Evolutionary conservation across 1,140 invertebrate genomes (phyloP), one percentile per base, ranked within the genome.

Genomic region (Euborellia annulipes): DNA sequence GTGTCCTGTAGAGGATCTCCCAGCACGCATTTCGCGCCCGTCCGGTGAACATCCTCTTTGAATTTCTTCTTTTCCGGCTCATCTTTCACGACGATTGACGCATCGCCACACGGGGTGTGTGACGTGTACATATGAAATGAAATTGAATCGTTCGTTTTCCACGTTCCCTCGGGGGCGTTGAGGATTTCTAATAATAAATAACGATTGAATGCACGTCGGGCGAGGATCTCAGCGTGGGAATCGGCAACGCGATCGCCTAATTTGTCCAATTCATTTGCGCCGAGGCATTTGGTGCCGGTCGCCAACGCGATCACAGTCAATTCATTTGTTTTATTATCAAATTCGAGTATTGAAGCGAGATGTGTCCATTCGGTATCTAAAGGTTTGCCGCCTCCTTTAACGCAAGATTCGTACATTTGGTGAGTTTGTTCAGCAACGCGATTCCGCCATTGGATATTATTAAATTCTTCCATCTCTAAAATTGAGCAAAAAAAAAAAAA

Each of bases 31-130:
- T 94, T 95, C 14, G 87, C 90, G 27, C 91, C 91, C 21, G 91
- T 95, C 62, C 85, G 69, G 58, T 79, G 70, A 55, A 85, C 70
- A 65, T 89, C 82, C 42, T 48, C 46, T 37, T 44, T 46, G 42
- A 42, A 13, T 8, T 18, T 30, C 18, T 41, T 22, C 19, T 32
- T 13, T 3, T 16, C 1, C 0, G 21, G 18, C 2, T 13, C 18
- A 17, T 18, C 48, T 62, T 76, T 79, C 8, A 72, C 67, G 62
- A 89, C 78, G 54, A 94, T 92, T n/a, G 85, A 80, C 17, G 88
- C 90, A 76, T 96, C 92, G 0, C 92, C 92, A 68, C 91, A 96
- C 37, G 90, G 91, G 32, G 80, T 75, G 57, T 89, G 83, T 51
- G 82, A 89, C 18, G 81, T 78, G 56, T 83, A 90, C 56, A 95